Evolutionary conservation across 2,113 vertebrate species (phyloP).

Genomic region (Excalfactoria chinensis): DNA sequence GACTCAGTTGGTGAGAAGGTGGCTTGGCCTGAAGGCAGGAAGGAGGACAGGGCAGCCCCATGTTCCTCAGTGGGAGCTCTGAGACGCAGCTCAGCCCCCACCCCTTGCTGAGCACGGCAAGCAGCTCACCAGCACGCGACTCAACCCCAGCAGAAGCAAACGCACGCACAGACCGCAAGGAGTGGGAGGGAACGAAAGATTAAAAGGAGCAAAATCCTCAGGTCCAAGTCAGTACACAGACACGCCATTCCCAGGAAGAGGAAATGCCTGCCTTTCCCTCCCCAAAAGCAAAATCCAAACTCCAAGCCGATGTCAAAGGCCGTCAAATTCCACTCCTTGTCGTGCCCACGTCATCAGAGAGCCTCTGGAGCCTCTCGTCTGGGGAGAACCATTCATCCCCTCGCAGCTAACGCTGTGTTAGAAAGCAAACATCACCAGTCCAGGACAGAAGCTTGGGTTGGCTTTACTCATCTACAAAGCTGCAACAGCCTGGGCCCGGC

Average conservation of each 20-base stretch:
- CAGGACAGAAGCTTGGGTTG: neutral
- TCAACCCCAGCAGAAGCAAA: neutral
- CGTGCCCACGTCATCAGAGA: neutral
- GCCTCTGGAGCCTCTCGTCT: neutral
- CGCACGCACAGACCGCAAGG: neutral
- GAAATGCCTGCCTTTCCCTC: neutral
- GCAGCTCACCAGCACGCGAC: rapidly evolving
- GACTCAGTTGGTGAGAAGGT: conserved; percentile 20
- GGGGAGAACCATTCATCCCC: neutral
- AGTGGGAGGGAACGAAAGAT: neutral
- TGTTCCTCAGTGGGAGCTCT: neutral
- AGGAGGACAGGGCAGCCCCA: neutral
- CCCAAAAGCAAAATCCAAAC: neutral
- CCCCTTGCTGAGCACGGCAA: neutral
- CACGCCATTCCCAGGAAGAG: neutral
- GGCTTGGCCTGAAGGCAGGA: conserved; percentile 2
- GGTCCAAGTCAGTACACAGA: neutral
- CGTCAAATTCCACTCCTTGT: neutral
- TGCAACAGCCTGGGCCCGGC: neutral
- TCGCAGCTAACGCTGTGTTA: neutral
- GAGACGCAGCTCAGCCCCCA: neutral
- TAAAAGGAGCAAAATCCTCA: neutral
- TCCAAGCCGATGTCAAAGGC: neutral
- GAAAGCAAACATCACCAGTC: neutral
- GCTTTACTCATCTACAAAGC: neutral